phyloP scores from a whole-genome alignment of 2,797 vertebrate species.

The Argyrosomus regius region DNA sequence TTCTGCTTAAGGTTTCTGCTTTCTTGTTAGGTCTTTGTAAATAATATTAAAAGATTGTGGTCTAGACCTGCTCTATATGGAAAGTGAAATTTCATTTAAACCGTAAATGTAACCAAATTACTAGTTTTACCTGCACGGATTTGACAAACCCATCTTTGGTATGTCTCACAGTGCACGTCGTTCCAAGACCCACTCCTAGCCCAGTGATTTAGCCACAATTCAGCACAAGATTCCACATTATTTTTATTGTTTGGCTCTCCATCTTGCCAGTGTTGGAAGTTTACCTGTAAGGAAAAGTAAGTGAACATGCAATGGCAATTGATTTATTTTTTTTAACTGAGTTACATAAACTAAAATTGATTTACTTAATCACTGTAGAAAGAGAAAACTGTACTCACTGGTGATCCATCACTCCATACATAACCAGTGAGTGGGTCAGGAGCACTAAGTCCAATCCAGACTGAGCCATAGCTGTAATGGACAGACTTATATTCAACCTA shows the following conservation, averaged over 20 bases:
- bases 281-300: constrained; percentile 78
- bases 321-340: not conserved
- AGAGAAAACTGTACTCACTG: constrained; percentile 83
- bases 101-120: not conserved
- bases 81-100: not conserved
- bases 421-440: constrained; percentile 86
- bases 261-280: constrained; percentile 87
- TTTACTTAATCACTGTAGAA: not conserved
- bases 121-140: constrained; percentile 86
- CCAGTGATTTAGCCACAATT: constrained; percentile 52
- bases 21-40: too few relatives aligned
- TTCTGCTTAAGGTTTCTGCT: too few relatives aligned
- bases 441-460: constrained; percentile 90
- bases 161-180: constrained; percentile 88
- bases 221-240: constrained; percentile 88
- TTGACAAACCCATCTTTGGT: constrained; percentile 89
- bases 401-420: constrained; percentile 90
- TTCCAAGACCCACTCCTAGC: constrained; percentile 80
- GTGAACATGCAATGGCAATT: not conserved
- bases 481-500: not conserved
- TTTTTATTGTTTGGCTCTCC: constrained; percentile 92
- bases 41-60: too few relatives aligned
- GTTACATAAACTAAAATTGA: not conserved
- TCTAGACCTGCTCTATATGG: too few relatives aligned
- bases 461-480: not conserved